Evolutionary conservation across 2,797 vertebrate species (phyloP).

Genomic region (Coregonus suidteri): DNA sequence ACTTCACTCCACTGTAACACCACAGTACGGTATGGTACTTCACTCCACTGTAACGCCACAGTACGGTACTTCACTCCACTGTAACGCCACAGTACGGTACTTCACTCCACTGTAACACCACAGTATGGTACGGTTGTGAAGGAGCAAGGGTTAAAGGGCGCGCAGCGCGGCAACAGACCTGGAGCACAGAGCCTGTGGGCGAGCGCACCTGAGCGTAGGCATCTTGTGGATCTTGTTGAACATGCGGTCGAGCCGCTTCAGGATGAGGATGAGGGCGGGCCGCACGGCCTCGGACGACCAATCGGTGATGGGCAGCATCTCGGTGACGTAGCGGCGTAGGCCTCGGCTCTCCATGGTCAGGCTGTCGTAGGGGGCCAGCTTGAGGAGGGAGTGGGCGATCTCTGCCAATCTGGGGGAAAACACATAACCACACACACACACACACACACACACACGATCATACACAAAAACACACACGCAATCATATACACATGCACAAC

Average conservation of each 20-base stretch:
- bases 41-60: constrained; percentile 45
- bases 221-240: constrained; percentile 99
- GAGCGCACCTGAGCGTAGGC: constrained; percentile 97
- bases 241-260: constrained; percentile 99
- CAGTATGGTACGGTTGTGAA: constrained; percentile 38
- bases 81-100: background rate
- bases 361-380: constrained; percentile 96
- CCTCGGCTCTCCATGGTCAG: constrained; percentile 98
- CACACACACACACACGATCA: background rate
- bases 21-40: constrained; percentile 28
- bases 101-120: constrained; percentile 30
- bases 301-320: constrained; percentile 98
- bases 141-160: constrained; percentile 48
- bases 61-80: constrained; percentile 52
- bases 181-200: constrained; percentile 78
- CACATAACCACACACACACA: background rate
- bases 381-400: constrained; percentile 95
- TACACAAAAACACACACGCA: background rate
- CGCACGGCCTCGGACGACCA: constrained; percentile 96
- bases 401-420: constrained; percentile 84
- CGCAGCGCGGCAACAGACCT: constrained; percentile 71
- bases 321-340: constrained; percentile 93
- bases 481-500: background rate
- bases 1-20: no score
- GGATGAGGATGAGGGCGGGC: constrained; percentile 96